Conservation (phyloP, 1,140 invertebrate genomes). For the Tachypleus tridentatus region DNA sequence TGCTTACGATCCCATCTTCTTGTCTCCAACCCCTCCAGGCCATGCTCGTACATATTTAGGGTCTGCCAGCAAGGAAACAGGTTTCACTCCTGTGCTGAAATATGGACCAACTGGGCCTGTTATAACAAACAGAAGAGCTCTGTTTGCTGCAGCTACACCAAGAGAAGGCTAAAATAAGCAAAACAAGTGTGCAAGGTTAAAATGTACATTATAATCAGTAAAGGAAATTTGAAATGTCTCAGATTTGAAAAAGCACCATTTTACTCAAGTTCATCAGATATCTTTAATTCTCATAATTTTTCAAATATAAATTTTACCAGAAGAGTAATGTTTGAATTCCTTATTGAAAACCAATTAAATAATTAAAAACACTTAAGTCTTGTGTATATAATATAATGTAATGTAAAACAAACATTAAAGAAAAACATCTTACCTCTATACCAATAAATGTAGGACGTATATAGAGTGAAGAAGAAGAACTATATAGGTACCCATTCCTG, state of each 20-base stretch:
- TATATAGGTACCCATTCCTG: slow-evolving; percentile 95
- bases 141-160: slow-evolving; percentile 69
- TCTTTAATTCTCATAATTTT: background rate
- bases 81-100: slow-evolving; percentile 59
- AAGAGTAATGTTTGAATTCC: slow-evolving; percentile 7
- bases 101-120: slow-evolving; percentile 87
- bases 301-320: slow-evolving; percentile 1
- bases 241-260: background rate
- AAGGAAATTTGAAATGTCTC: background rate
- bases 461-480: slow-evolving; percentile 72
- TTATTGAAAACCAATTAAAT: slow-evolving; percentile 1
- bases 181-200: background rate
- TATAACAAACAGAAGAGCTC: slow-evolving; percentile 80
- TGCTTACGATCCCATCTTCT: slow-evolving; percentile 73
- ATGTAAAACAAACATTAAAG: slow-evolving; percentile 1
- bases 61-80: slow-evolving; percentile 66
- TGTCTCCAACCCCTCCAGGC: slow-evolving; percentile 87
- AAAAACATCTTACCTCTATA: slow-evolving; percentile 65
- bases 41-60: slow-evolving; percentile 74
- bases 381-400: too few relatives aligned
- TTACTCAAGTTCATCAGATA: background rate
- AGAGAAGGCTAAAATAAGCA: slow-evolving; percentile 58
- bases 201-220: background rate
- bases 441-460: slow-evolving; percentile 93
- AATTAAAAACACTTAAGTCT: background rate